Conservation (phyloP, 2,797 vertebrate species). For the Chelon labrosus region DNA sequence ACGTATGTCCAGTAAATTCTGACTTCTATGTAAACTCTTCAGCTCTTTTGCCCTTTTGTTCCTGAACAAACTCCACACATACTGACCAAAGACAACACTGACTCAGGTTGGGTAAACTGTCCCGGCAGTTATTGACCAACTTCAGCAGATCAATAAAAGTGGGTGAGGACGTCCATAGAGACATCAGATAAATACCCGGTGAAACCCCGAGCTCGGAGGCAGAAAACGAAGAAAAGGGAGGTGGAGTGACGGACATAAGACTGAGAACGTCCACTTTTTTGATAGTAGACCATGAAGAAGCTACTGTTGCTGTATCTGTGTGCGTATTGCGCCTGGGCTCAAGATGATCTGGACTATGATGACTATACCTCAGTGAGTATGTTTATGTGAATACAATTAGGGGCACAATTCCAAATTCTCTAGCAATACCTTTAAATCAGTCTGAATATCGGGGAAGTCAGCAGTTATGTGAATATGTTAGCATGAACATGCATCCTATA, state of each 20-base stretch:
- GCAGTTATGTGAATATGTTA: no score
- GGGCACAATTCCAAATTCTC: no score
- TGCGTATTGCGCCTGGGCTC: conserved; percentile 18
- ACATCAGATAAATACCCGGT: conserved; percentile 41
- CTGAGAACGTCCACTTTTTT: neutral
- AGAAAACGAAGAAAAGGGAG: neutral
- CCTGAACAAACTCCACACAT: neutral
- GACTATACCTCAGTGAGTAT: conserved; percentile 64
- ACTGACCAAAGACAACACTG: neutral
- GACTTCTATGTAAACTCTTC: neutral
- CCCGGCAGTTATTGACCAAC: conserved; percentile 12
- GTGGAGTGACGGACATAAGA: neutral
- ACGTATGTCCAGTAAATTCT: neutral
- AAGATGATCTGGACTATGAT: conserved; percentile 51
- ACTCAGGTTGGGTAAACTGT: conserved; percentile 44
- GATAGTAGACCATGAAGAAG: conserved; percentile 40
- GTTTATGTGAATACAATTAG: no score
- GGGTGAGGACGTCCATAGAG: neutral
- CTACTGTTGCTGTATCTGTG: conserved; percentile 65
- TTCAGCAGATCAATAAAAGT: conserved; percentile 33
- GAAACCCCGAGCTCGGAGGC: neutral
- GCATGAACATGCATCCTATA: no score
- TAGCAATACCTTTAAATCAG: no score
- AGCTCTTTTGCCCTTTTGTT: conserved; percentile 40
- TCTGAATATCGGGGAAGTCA: no score